Base-by-base conservation (phyloP, 2,797 vertebrate species). In the Acanthornis magna region DNA sequence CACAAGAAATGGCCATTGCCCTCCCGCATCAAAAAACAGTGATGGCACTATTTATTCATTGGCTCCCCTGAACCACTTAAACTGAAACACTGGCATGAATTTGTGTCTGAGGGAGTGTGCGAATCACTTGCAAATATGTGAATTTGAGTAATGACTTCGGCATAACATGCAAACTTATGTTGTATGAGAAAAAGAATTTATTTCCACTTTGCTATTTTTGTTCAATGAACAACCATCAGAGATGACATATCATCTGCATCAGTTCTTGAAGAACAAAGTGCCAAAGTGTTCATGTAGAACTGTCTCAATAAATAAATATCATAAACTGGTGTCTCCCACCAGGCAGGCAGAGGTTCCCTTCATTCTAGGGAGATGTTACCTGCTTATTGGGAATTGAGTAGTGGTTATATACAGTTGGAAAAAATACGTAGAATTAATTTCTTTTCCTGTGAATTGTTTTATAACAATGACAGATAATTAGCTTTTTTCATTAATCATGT, bases 1-100 rank as follows among this genome's bases (percentile, higher is more conserved):
- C 75, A 88, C 86, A 3, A 98, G 97, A 96, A 99, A 98, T 54
- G 98, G 98, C 10, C 97, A 97, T 4, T 98, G 97, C 95, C 96
- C 96, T 74, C 62, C 98, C 19, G 96, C 97, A 43, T 96, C 98
- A 7, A 99, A 98, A 97, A 98, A 88, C 89, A 98, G 97, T 40
- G 98, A 97, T 16, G 97, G 98, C 14, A 96, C 97, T 26, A 88
- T 97, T 74, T 98, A 98, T 91, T 98, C 98, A 13, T 66, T 98
- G 65, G 98, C 98, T 54, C 98, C 98, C 73, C 95, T 98, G 68
- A 97, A 91, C 50, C 97, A 97, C 68, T 96, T 97, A 72, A 96
- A 96, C 71, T 97, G 94, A 97, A 94, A 71, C 13, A 26, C 54
- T 72, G 68, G 32, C 58, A 12, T 91, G 55, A 73, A 73, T 95